A percentile compares a stretch with the other conserved stretches of the same genome.
phyloP scores from a whole-genome alignment of 2,113 vertebrate species.

The Phyllopteryx taeniolatus region DNA sequence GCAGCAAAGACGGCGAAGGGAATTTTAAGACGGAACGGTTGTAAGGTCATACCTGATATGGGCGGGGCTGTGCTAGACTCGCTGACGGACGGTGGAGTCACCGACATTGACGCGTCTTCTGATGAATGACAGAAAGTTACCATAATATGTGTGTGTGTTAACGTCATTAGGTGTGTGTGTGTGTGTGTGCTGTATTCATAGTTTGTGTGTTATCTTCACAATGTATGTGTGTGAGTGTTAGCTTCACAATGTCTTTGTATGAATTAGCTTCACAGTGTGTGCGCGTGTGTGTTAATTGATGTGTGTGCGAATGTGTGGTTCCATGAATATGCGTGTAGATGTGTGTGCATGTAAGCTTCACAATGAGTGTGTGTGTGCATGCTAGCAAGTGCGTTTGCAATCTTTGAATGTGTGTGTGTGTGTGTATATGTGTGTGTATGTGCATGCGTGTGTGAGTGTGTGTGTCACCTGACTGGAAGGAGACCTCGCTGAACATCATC shows the following conservation, averaged over 20 bases:
- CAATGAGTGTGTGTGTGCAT: background rate
- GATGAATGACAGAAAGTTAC: conserved; percentile 6
- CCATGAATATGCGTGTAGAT: background rate
- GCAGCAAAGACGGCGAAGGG: background rate
- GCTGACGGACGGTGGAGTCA: conserved; percentile 46
- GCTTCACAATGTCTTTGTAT: no score
- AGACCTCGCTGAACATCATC: conserved; percentile 93
- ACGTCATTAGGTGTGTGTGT: no score
- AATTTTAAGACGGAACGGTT: background rate
- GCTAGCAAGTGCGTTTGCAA: no score
- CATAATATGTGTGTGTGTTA: background rate
- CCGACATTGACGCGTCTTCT: conserved; percentile 71
- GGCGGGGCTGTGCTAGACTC: conserved; percentile 21
- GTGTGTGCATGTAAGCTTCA: background rate
- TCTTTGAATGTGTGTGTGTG: background rate
- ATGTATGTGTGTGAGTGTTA: no score
- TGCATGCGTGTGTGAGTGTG: background rate
- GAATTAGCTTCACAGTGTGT: no score
- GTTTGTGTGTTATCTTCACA: no score
- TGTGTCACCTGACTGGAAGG: conserved; percentile 82
- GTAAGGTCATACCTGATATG: conserved; percentile 36
- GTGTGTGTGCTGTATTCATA: no score
- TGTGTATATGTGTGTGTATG: background rate
- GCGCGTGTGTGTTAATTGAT: no score
- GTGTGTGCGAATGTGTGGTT: background rate